Percentiles rank a stretch among this genome's conserved stretches.
These are phyloP conservation scores for Habrosyne pyritoides DNA, from an alignment of 2,888 invertebrate species.

Conservation along the genomic window DNA sequence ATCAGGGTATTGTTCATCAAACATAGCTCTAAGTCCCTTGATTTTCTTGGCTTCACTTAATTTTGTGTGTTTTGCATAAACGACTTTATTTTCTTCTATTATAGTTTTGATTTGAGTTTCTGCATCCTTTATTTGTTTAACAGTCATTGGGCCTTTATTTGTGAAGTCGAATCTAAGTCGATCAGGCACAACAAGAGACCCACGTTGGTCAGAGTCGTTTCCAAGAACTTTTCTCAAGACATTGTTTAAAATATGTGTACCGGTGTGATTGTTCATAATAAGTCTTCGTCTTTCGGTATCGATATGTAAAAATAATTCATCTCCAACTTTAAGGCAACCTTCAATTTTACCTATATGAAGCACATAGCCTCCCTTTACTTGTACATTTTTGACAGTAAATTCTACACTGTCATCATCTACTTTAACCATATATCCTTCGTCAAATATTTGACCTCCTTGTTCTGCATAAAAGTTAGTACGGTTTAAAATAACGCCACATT, in stretches of 20 bases:
- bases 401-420: slow-evolving; percentile 93
- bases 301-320: slow-evolving; percentile 90
- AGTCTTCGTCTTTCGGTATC: slow-evolving; percentile 93
- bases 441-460: slow-evolving; percentile 99
- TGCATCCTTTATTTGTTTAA: slow-evolving; percentile 92
- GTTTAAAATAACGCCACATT: slow-evolving; percentile 96
- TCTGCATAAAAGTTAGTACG: slow-evolving; percentile 98
- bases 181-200: slow-evolving; percentile 98
- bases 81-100: slow-evolving; percentile 88
- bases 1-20: slow-evolving; percentile 99
- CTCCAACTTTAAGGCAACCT: slow-evolving; percentile 92
- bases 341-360: slow-evolving; percentile 96
- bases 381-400: slow-evolving; percentile 95
- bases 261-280: slow-evolving; percentile 99
- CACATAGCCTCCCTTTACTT: slow-evolving; percentile 97
- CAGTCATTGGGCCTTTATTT: slow-evolving; percentile 95
- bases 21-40: slow-evolving; percentile 97
- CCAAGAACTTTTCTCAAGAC: slow-evolving; percentile 95
- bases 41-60: slow-evolving; percentile 95
- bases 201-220: slow-evolving; percentile 96
- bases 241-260: slow-evolving; percentile 98
- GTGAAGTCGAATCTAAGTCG: slow-evolving; percentile 98
- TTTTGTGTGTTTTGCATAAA: slow-evolving; percentile 94
- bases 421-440: slow-evolving; percentile 96
- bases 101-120: slow-evolving; percentile 92